Evolutionary conservation across 1,140 invertebrate species (phyloP), one percentile per base, ranked within the genome.

Genomic region (Bathynomus jamesi): DNA sequence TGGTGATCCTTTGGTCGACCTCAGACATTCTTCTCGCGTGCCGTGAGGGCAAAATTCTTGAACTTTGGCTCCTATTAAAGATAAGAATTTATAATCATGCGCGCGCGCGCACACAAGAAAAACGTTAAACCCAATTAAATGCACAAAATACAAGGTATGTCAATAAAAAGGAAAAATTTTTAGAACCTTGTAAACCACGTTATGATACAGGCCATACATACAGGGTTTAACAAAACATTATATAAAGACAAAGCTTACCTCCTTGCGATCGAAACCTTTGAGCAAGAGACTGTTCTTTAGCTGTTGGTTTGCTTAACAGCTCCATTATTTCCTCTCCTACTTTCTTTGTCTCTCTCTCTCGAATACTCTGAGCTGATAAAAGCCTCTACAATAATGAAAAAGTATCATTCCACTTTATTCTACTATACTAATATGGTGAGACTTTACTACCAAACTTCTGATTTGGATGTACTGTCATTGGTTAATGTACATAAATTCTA

Each of bases 261-360:
- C 94, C 94, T 85, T 96, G 93, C 17, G 95, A 97, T 79, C 93
- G 89, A 82, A 98, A 99, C 78, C 94, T 89, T 83, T 98, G 94
- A 17, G 94, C 92, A 24, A 98, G 83, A 0, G 91, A 94, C 79
- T 91, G 89, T 82, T 99, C 95, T 84, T 98, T 98, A 1, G 94
- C 95, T 28, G 95, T 97, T 25, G 95, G 95, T 83, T 95, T 95
- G 75, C 93, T 96, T 0, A 99, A 83, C 7, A 99, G 82, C 80
- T 96, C 93, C 72, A 96, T 84, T 70, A 98, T 98, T 83, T 98
- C 95, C 84, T 98, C 95, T 1, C 94, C 94, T 7, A 97, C 87
- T 83, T 95, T 91, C 82, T 98, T 98, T 75, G 89, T 95, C 81
- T 96, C 94, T 81, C 95, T 94, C 81, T 99, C 95, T 93, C 87